Evolutionary conservation across 2,888 invertebrate genomes (phyloP), one percentile per base, ranked within the genome.

Genomic region (Zaprionus bogoriensis): DNA sequence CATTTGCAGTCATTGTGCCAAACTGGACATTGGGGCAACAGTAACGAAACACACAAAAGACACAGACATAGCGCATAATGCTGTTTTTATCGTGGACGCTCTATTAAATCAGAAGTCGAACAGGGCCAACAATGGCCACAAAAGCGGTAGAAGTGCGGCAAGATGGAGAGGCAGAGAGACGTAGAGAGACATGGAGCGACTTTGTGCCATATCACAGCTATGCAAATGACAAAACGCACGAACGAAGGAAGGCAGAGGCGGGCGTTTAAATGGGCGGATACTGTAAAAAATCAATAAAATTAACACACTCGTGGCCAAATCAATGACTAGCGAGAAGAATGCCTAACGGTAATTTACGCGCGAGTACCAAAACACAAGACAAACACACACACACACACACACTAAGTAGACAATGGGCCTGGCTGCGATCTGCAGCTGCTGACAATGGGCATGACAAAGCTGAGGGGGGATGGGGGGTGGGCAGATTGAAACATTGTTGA

Each of bases 71-170:
- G n/a, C n/a, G n/a, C n/a, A 47, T 41, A 22, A 41, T 39, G 23
- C 12, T 5, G 12, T 41, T 51, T 54, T 60, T 60, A 57, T 38
- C 6, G 27, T 38, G 6, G 27, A 32, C 54, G 77, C 57, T 76
- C 58, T 59, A 69, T 60, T 84, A 80, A 77, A 84, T 77, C 57
- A 84, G 51, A 62, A 47, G 44, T 9, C 50, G 57, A 62, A 63
- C 57, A 59, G 46, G 20, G 27, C 27, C 20, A 36, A 66, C 59
- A 67, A 59, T 46, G 41, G 22, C 3, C 17, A 27, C 36, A 47
- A 12, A 9, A 36, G 51, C n/a, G n/a, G n/a, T n/a, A n/a, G n/a
- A n/a, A n/a, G n/a, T n/a, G 30, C 30, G 17, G 14, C 32, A 7
- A 25, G 10, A 36, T 2, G 20, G 53, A 20, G 9, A 14, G 19